Evolutionary conservation across 2,888 invertebrate genomes (phyloP).

Genomic region (Oithona nana): DNA sequence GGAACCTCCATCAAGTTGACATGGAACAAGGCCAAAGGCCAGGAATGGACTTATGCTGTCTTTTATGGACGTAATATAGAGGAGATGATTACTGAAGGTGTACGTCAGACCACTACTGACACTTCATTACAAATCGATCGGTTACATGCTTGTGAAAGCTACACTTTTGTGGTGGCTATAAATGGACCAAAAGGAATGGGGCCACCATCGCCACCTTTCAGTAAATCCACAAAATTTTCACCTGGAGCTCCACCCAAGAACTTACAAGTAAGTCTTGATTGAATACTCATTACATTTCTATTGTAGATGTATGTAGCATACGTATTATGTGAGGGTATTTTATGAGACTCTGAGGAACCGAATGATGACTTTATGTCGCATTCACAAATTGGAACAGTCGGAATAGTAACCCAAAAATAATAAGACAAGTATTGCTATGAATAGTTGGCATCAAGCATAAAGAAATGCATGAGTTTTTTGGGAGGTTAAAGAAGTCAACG

Average conservation of each 20-base stretch:
- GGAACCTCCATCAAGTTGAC: slow-evolving; percentile 36
- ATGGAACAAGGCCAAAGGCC: slow-evolving; percentile 42
- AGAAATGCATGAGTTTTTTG: no score
- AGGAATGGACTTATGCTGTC: slow-evolving; percentile 45
- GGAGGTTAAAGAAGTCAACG: no score
- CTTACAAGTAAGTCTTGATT: slow-evolving; percentile 26
- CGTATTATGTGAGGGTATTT: no score
- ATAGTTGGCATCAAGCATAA: no score
- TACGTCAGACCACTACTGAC: slow-evolving; percentile 32
- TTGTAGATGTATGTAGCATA: no score
- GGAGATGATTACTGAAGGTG: slow-evolving; percentile 39
- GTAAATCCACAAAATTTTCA: slow-evolving; percentile 42
- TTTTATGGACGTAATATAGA: slow-evolving; percentile 43
- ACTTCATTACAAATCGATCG: slow-evolving; percentile 38
- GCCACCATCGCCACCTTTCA: slow-evolving; percentile 19
- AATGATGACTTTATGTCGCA: no score
- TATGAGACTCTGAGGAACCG: no score
- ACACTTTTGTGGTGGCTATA: slow-evolving; percentile 41
- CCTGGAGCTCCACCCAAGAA: slow-evolving; percentile 46
- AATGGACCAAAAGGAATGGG: slow-evolving; percentile 20
- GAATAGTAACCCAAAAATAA: no score
- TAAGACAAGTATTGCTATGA: no score
- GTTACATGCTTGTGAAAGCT: slow-evolving; percentile 51
- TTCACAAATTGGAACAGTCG: no score
- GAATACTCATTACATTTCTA: slow-evolving; percentile 22